These are phyloP conservation scores for Acyrthosiphon pisum DNA, from an alignment of 1,140 invertebrate species.

Conservation along the genomic window DNA sequence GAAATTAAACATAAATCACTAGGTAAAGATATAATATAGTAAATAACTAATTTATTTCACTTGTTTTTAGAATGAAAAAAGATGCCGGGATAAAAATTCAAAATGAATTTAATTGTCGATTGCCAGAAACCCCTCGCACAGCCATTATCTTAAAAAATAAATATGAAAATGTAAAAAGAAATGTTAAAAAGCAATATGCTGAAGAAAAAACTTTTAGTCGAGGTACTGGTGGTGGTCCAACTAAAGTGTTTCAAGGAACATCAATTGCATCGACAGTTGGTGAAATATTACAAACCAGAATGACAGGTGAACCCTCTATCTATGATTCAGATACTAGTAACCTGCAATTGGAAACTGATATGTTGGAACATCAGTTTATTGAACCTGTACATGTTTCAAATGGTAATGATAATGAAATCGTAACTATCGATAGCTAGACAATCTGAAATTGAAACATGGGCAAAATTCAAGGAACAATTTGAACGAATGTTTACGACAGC, in stretches of 20 bases:
- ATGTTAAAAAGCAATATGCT: not conserved
- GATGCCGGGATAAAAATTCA: not conserved
- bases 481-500: too few relatives aligned
- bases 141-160: not conserved
- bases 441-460: too few relatives aligned
- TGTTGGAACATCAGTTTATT: not conserved
- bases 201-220: not conserved
- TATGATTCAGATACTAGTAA: not conserved
- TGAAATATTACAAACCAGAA: not conserved
- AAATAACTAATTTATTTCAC: not conserved
- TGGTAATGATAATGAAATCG: not conserved
- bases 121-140: not conserved
- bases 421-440: too few relatives aligned
- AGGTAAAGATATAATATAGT: not conserved
- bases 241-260: not conserved
- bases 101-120: not conserved
- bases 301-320: not conserved
- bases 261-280: not conserved
- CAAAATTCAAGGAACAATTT: too few relatives aligned
- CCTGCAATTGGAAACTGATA: not conserved
- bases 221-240: not conserved
- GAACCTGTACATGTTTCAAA: not conserved
- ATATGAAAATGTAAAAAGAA: not conserved
- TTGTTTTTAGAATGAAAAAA: constrained; percentile 21
- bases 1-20: not conserved